These are phyloP conservation scores for Protodeltote pygarga DNA, from an alignment of 2,888 invertebrate species.

Conservation along the genomic window DNA sequence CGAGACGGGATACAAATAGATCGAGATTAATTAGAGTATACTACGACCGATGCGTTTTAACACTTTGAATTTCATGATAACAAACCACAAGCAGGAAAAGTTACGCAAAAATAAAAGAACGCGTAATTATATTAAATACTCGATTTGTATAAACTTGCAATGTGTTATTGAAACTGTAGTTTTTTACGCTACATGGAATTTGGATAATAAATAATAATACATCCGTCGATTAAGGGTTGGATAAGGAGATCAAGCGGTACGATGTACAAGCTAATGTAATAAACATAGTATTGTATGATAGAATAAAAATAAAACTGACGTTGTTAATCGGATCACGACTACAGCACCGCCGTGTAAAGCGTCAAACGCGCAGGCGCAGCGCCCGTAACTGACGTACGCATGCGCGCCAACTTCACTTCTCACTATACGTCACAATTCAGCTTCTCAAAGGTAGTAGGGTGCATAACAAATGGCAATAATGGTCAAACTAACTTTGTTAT, in stretches of 20 bases:
- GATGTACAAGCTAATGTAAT: constrained; percentile 45
- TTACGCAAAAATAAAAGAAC: constrained; percentile 7
- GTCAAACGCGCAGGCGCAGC: constrained; percentile 86
- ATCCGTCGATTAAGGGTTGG: constrained; percentile 32
- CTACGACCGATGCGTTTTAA: constrained; percentile 58
- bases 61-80: constrained; percentile 59
- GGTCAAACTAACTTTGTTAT: constrained; percentile 25
- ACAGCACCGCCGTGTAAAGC: constrained; percentile 85
- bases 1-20: constrained; percentile 79
- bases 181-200: constrained; percentile 42
- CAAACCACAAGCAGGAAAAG: constrained; percentile 23
- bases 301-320: constrained; percentile 78
- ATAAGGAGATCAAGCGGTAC: constrained; percentile 69
- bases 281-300: constrained; percentile 50
- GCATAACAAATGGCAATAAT: constrained; percentile 50
- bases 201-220: constrained; percentile 17
- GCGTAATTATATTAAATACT: constrained; percentile 33
- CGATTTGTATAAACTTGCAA: constrained; percentile 58
- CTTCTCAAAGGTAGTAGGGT: constrained; percentile 54
- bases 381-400: constrained; percentile 83
- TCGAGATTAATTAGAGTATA: constrained; percentile 76
- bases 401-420: constrained; percentile 79
- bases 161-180: constrained; percentile 52
- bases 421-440: constrained; percentile 62
- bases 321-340: constrained; percentile 87